phyloP scores from a whole-genome alignment of 2,113 vertebrate genomes.

The Noctilio leporinus region DNA sequence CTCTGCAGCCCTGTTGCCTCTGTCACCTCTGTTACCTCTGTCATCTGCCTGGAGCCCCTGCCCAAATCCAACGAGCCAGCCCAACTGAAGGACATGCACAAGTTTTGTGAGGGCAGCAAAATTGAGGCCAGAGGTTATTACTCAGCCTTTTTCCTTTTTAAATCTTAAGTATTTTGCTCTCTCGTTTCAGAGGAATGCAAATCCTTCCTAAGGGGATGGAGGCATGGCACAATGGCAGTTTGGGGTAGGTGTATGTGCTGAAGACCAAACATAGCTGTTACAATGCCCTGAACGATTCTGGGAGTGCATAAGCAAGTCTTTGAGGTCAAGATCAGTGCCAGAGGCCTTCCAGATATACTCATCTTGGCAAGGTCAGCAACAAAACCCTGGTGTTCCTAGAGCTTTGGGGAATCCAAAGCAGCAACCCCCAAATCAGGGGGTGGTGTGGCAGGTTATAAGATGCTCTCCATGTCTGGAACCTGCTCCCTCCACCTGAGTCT shows the following conservation, averaged over 20 bases:
- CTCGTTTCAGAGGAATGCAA: not conserved
- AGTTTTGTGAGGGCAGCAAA: not conserved
- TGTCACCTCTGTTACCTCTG: not conserved
- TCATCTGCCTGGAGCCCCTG: not conserved
- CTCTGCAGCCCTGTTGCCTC: too few species aligned
- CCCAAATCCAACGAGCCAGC: accelerated
- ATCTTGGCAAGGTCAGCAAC: not conserved
- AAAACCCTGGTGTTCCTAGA: not conserved
- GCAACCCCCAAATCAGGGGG: not conserved
- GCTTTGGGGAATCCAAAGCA: not conserved
- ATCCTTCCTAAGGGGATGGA: not conserved
- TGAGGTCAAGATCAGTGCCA: not conserved
- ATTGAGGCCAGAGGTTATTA: not conserved
- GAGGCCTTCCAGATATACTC: not conserved
- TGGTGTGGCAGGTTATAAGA: not conserved
- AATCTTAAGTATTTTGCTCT: not conserved
- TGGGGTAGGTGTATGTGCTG: not conserved
- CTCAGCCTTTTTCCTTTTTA: not conserved
- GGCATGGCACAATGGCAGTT: not conserved
- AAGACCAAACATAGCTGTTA: not conserved
- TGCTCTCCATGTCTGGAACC: not conserved
- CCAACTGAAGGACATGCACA: not conserved
- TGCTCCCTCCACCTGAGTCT: not conserved
- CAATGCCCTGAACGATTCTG: not conserved
- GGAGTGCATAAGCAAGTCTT: not conserved